Percentiles rank a stretch among this genome's conserved stretches.
Conservation (phyloP, 2,113 vertebrate species). For the Colinus virginianus region DNA sequence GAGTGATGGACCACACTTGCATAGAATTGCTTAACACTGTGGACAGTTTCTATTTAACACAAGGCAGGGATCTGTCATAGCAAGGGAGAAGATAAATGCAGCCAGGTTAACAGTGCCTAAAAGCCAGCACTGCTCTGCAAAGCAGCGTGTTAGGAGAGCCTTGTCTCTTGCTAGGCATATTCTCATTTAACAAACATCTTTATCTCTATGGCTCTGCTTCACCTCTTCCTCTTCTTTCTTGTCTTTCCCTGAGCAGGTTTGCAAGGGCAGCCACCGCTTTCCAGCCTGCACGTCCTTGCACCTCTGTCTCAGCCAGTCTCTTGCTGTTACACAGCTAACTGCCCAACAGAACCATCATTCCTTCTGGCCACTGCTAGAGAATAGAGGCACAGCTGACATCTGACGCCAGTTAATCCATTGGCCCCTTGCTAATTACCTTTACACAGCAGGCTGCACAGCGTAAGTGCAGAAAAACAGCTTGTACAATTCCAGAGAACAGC, state of each 20-base stretch:
- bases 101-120: not conserved
- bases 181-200: not conserved
- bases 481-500: not conserved
- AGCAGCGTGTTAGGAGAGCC: not conserved
- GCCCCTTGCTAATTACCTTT: not conserved
- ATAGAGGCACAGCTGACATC: not conserved
- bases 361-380: not conserved
- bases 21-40: not conserved
- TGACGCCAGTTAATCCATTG: conserved; percentile 14
- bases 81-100: not conserved
- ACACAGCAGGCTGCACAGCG: conserved; percentile 9
- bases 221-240: not conserved
- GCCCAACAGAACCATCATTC: not conserved
- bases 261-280: not conserved
- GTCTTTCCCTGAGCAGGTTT: not conserved
- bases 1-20: not conserved
- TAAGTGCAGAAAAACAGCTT: conserved; percentile 20
- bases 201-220: not conserved
- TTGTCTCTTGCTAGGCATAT: not conserved
- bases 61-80: not conserved
- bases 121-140: not conserved
- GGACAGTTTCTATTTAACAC: not conserved
- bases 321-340: not conserved
- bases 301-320: not conserved
- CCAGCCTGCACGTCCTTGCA: not conserved